A percentile compares a stretch with the other conserved stretches of the same genome.
These are phyloP conservation scores for Microctenopoma steveboyesi DNA, from an alignment of 2,797 vertebrate species.

Conservation along the genomic window DNA sequence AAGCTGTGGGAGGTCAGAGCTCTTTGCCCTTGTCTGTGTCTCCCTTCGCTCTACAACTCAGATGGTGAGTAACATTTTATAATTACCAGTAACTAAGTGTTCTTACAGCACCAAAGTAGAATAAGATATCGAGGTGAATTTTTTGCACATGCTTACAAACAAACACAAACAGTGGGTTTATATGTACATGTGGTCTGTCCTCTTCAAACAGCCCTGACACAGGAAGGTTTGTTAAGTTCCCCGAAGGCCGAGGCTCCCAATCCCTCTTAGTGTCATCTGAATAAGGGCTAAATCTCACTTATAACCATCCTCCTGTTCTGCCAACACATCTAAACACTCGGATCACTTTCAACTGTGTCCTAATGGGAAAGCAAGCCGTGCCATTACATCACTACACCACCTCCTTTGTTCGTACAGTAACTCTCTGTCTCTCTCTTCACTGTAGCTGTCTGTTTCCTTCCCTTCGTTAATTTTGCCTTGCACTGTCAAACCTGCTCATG, in stretches of 20 bases:
- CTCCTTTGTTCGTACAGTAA: conserved; percentile 35
- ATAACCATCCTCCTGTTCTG: conserved; percentile 68
- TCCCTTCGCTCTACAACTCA: background rate
- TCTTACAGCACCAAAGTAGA: background rate
- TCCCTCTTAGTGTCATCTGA: conserved; percentile 76
- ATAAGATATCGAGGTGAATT: background rate
- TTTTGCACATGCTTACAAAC: conserved; percentile 2
- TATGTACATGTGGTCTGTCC: background rate
- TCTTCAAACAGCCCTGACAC: conserved; percentile 15
- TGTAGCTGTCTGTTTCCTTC: conserved; percentile 41
- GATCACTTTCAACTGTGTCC: conserved; percentile 74
- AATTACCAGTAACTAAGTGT: background rate
- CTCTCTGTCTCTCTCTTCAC: conserved; percentile 31
- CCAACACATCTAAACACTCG: conserved; percentile 71
- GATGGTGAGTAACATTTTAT: background rate
- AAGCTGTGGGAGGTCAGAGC: background rate
- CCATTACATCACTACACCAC: conserved; percentile 68
- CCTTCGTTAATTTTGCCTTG: conserved; percentile 63
- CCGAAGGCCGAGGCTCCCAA: conserved; percentile 62
- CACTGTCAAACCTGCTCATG: conserved; percentile 45
- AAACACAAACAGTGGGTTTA: background rate
- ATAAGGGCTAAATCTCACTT: conserved; percentile 77
- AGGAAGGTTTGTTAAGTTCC: conserved; percentile 52
- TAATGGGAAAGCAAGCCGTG: conserved; percentile 63
- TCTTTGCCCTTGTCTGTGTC: conserved; percentile 3